A percentile compares a stretch with the other conserved stretches of the same genome.
Evolutionary conservation across 2,888 invertebrate genomes (phyloP).

Genomic region (Melieria picta): DNA sequence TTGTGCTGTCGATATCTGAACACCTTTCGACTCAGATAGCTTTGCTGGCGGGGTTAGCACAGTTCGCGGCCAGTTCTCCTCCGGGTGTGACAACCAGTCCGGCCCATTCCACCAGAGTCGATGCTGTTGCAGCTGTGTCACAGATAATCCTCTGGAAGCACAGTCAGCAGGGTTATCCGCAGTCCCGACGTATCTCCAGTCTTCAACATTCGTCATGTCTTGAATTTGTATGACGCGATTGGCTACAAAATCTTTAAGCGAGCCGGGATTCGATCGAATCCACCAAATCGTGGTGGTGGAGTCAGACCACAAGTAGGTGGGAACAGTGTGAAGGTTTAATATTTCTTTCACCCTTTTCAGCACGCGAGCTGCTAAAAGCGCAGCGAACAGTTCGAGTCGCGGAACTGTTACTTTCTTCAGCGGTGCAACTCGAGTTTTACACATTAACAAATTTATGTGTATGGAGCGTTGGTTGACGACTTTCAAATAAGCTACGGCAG

Average conservation of each 20-base stretch:
- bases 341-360: background rate
- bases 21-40: background rate
- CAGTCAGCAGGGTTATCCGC: constrained; percentile 8
- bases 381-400: constrained; percentile 16
- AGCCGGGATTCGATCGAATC: constrained; percentile 12
- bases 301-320: constrained; percentile 13
- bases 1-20: background rate
- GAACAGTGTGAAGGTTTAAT: background rate
- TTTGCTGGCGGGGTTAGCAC: background rate
- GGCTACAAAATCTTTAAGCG: constrained; percentile 9
- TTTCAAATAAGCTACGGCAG: constrained; percentile 16
- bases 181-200: constrained; percentile 8
- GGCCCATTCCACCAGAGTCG: no score
- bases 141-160: background rate
- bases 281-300: constrained; percentile 12
- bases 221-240: constrained; percentile 11
- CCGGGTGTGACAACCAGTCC: no score
- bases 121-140: background rate
- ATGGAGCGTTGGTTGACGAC: background rate
- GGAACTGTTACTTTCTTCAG: constrained; percentile 22
- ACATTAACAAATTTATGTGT: constrained; percentile 16
- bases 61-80: no score
- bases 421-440: constrained; percentile 17
- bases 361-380: constrained; percentile 5
- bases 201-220: background rate